Evolutionary conservation across 2,888 invertebrate genomes (phyloP).

Genomic region (Chrysotoxum bicinctum): DNA sequence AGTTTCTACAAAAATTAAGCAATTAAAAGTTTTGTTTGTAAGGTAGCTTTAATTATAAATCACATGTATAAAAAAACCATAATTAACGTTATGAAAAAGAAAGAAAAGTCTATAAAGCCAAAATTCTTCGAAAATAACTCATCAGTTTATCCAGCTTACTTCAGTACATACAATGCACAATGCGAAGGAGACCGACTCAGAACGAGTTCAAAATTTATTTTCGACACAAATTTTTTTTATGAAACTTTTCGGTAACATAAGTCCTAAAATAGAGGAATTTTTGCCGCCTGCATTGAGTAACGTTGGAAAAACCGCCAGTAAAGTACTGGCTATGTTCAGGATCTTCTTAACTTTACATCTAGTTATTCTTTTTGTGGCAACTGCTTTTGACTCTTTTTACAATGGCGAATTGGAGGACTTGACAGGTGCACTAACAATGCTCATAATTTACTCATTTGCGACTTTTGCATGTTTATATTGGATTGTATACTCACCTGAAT

Average conservation of each 20-base stretch:
- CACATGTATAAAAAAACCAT: background rate
- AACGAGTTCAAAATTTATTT: conserved; percentile 74
- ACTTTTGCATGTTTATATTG: conserved; percentile 76
- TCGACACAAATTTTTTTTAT: conserved; percentile 73
- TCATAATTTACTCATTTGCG: conserved; percentile 78
- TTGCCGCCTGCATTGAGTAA: conserved; percentile 59
- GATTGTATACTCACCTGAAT: conserved; percentile 70
- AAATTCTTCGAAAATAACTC: background rate
- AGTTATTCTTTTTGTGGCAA: conserved; percentile 75
- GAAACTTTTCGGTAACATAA: conserved; percentile 74
- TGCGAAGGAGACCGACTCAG: conserved; percentile 64
- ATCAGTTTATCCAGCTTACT: background rate
- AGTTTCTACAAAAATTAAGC: background rate
- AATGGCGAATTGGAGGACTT: conserved; percentile 76
- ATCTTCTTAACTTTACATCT: conserved; percentile 74
- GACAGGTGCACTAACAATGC: conserved; percentile 77
- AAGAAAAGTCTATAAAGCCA: background rate
- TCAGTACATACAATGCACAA: background rate
- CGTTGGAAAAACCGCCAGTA: conserved; percentile 30
- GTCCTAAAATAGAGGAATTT: conserved; percentile 67
- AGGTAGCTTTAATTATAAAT: background rate
- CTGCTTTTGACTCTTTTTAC: conserved; percentile 75
- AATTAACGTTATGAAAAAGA: background rate
- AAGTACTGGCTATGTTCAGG: conserved; percentile 70
- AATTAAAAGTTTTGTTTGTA: background rate